These are phyloP conservation scores for Oxyura jamaicensis DNA, from an alignment of 2,113 vertebrate species.

Conservation along the genomic window DNA sequence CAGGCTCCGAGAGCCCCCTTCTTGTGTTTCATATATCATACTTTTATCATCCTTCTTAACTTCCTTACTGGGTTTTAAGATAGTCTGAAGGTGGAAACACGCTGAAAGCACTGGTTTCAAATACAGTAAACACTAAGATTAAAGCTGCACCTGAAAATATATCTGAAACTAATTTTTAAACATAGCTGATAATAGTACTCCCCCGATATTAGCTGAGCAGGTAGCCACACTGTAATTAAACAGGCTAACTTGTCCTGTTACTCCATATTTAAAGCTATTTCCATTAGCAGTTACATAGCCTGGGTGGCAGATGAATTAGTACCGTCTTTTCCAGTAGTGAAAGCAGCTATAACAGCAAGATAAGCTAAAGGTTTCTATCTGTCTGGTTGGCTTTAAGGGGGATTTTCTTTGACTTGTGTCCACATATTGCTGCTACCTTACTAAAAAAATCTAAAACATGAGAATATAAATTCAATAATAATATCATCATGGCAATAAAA, in stretches of 20 bases:
- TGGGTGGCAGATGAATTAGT: background rate
- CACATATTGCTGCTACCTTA: accelerated
- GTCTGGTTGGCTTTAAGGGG: background rate
- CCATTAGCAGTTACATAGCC: background rate
- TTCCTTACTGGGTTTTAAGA: background rate
- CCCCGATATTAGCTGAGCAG: background rate
- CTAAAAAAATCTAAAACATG: background rate
- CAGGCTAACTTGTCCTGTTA: background rate
- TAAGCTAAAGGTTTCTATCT: background rate
- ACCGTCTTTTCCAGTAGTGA: background rate
- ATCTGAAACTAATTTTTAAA: background rate
- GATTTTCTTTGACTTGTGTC: background rate
- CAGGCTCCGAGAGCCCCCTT: background rate
- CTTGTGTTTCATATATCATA: background rate
- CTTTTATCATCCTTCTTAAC: background rate
- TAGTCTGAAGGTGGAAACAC: background rate
- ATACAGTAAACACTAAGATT: background rate
- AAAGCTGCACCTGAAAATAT: background rate
- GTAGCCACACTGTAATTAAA: background rate
- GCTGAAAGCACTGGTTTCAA: background rate
- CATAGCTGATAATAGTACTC: background rate
- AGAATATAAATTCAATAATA: background rate
- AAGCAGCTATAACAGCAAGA: background rate
- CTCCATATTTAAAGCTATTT: background rate
- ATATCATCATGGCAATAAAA: background rate